phyloP scores from a whole-genome alignment of 2,113 vertebrate species.

The Anhinga rufa region DNA sequence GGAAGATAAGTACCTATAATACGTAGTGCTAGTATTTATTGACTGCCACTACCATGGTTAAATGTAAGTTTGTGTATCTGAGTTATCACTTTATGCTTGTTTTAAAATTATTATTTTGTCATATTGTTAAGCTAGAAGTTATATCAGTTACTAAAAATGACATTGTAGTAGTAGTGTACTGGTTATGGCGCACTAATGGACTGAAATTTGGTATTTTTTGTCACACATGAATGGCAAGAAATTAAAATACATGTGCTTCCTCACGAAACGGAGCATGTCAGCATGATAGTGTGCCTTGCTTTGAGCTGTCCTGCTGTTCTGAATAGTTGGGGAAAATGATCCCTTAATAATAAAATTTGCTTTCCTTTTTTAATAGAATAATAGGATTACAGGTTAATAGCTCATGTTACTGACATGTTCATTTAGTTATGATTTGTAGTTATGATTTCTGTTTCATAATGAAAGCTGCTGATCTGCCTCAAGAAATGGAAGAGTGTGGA shows the following conservation, averaged over 20 bases:
- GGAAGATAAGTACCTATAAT: background rate
- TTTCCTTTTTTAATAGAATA: background rate
- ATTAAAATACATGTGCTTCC: background rate
- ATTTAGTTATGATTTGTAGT: background rate
- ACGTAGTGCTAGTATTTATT: background rate
- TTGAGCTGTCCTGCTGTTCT: background rate
- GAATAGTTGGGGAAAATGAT: background rate
- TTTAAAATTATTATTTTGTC: background rate
- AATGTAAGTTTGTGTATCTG: background rate
- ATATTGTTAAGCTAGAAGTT: background rate
- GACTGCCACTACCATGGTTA: background rate
- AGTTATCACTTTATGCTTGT: background rate
- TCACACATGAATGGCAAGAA: background rate
- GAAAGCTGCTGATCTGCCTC: background rate
- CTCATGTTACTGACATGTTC: background rate
- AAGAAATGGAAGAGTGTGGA: background rate
- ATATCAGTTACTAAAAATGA: background rate
- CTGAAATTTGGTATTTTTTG: background rate
- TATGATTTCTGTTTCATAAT: background rate
- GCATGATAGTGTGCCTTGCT: background rate
- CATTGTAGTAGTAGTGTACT: background rate
- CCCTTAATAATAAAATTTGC: background rate
- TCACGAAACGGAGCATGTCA: background rate
- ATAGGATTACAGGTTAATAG: background rate
- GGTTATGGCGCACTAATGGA: background rate